Evolutionary conservation across 1,140 invertebrate genomes (phyloP).

Genomic region (Procambarus clarkii): DNA sequence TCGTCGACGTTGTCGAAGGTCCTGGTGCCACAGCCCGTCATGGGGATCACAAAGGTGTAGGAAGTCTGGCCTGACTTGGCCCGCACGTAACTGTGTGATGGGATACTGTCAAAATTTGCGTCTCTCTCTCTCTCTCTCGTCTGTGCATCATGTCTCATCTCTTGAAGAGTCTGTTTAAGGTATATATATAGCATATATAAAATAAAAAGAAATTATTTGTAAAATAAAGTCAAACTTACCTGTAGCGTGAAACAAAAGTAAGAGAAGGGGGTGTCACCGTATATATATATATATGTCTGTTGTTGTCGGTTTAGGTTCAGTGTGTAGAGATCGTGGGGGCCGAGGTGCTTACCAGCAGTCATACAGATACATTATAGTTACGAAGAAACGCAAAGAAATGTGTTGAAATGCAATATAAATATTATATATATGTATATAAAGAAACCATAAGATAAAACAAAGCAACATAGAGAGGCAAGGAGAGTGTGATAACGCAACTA

Average conservation of each 20-base stretch:
- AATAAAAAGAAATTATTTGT: no score
- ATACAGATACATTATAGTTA: conserved; percentile 33
- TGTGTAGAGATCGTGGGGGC: background rate
- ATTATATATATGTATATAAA: background rate
- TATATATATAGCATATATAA: conserved; percentile 8
- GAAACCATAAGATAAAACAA: conserved; percentile 24
- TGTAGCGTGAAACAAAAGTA: conserved; percentile 31
- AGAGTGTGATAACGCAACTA: conserved; percentile 62
- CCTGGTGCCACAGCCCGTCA: conserved; percentile 80
- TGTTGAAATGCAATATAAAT: background rate
- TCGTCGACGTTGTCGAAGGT: conserved; percentile 78
- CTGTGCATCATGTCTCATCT: background rate
- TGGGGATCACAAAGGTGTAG: conserved; percentile 80
- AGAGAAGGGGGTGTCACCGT: conserved; percentile 57
- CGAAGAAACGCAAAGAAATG: conserved; percentile 36
- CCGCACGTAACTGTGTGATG: conserved; percentile 70
- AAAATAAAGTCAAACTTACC: conserved; percentile 34
- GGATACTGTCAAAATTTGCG: conserved; percentile 23
- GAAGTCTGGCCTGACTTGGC: conserved; percentile 59
- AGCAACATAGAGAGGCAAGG: conserved; percentile 39
- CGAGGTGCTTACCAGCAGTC: conserved; percentile 34
- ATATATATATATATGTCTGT: no score
- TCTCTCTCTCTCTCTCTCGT: background rate
- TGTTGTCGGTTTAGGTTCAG: conserved; percentile 20
- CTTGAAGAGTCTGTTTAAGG: background rate